Percentiles rank a stretch among this genome's conserved stretches.
phyloP scores from a whole-genome alignment of 2,888 invertebrate genomes.

The Drosophila pseudotalamancana region DNA sequence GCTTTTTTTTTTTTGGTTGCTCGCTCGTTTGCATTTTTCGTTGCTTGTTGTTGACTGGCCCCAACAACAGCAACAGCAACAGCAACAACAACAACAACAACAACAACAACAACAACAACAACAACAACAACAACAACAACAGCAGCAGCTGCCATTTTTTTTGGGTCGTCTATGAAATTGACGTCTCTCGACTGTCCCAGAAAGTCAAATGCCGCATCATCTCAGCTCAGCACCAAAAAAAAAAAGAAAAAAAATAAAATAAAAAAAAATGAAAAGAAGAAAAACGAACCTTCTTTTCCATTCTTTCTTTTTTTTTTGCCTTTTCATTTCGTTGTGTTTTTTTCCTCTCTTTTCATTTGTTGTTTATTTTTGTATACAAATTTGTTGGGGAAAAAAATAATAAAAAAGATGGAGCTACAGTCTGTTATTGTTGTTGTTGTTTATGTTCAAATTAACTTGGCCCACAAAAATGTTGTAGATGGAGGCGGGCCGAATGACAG shows the following conservation, averaged over 20 bases:
- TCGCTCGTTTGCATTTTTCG: slow-evolving; percentile 3
- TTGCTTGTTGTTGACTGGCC: slow-evolving; percentile 19
- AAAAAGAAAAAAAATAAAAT: background rate
- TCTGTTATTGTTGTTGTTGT: slow-evolving; percentile 36
- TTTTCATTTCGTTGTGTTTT: slow-evolving; percentile 11
- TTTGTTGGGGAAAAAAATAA: slow-evolving; percentile 41
- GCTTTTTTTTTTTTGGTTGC: slow-evolving; percentile 10
- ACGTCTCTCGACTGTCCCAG: slow-evolving; percentile 55
- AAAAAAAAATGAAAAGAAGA: background rate
- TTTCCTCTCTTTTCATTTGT: slow-evolving; percentile 4
- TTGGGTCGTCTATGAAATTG: slow-evolving; percentile 56
- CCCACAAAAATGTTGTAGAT: slow-evolving; percentile 44
- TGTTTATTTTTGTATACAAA: slow-evolving; percentile 45
- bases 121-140: slow-evolving; percentile 3
- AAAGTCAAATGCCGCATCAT: slow-evolving; percentile 73
- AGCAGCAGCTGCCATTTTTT: too few species aligned
- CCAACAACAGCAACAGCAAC: slow-evolving; percentile 13
- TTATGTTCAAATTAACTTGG: slow-evolving; percentile 69
- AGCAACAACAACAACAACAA: slow-evolving; percentile 10
- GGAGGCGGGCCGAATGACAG: slow-evolving; percentile 47
- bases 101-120: slow-evolving; percentile 11
- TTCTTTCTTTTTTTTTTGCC: background rate
- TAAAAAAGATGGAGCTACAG: slow-evolving; percentile 32
- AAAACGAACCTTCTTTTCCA: slow-evolving; percentile 24
- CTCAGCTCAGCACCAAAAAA: slow-evolving; percentile 43